Evolutionary conservation across 2,113 vertebrate genomes (phyloP).

Genomic region (Epinephelus lanceolatus): DNA sequence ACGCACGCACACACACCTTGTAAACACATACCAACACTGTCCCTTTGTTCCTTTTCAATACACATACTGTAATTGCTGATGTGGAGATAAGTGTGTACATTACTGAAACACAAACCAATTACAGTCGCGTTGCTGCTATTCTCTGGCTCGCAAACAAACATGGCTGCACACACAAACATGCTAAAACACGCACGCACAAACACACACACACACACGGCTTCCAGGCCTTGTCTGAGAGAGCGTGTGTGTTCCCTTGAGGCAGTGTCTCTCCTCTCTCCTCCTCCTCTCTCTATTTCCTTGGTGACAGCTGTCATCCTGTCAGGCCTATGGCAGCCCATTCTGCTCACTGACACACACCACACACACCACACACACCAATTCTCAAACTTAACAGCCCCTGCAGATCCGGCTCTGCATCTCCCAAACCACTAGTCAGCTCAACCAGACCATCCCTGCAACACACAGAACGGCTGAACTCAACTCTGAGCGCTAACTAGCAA

Average conservation of each 20-base stretch:
- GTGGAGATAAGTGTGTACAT: conserved; percentile 72
- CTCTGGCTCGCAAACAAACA: conserved; percentile 47
- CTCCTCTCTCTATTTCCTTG: conserved; percentile 75
- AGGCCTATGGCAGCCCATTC: conserved; percentile 74
- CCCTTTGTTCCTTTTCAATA: conserved; percentile 64
- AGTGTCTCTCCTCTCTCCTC: conserved; percentile 65
- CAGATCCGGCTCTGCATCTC: conserved; percentile 35
- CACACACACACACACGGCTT: conserved; percentile 10
- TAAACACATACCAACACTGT: conserved; percentile 55
- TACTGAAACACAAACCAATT: conserved; percentile 75
- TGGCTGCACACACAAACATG: conserved; percentile 3
- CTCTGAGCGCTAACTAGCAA: conserved; percentile 40
- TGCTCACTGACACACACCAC: conserved; percentile 59
- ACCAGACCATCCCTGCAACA: conserved; percentile 31
- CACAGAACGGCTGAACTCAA: background rate
- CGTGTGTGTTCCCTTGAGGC: conserved; percentile 74
- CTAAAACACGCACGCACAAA: background rate
- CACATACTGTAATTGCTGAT: conserved; percentile 68
- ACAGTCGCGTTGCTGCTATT: conserved; percentile 18
- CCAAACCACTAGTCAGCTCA: conserved; percentile 27
- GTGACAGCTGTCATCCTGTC: conserved; percentile 84
- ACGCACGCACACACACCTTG: conserved; percentile 53
- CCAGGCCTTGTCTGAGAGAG: conserved; percentile 43
- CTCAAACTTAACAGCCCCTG: conserved; percentile 45
- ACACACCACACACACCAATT: conserved; percentile 43